Percentiles rank a stretch among this genome's conserved stretches.
Conservation (phyloP, 1,140 invertebrate species). For the Dinoponera quadriceps region DNA sequence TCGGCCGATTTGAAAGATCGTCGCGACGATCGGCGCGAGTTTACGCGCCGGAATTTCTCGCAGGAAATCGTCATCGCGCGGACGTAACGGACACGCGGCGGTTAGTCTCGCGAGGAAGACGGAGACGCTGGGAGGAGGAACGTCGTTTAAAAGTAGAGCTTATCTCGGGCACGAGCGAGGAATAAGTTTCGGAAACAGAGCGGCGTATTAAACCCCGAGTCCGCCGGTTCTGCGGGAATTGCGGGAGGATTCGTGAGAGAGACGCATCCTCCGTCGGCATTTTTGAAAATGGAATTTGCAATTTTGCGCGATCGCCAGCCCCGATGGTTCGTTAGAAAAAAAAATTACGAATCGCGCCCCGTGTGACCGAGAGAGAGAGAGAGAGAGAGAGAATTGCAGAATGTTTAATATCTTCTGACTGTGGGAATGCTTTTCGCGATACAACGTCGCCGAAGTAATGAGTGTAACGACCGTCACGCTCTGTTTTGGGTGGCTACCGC, state of each 20-base stretch:
- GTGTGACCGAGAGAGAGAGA: too few relatives aligned
- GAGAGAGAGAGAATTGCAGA: conserved; percentile 12
- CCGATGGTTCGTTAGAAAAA: conserved; percentile 25
- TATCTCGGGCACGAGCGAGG: too few relatives aligned
- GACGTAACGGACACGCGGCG: not conserved
- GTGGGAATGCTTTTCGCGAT: conserved; percentile 46
- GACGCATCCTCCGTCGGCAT: conserved; percentile 3
- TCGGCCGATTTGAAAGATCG: too few relatives aligned
- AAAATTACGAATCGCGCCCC: conserved; percentile 30
- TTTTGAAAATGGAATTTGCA: conserved; percentile 5
- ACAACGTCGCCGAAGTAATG: conserved; percentile 37
- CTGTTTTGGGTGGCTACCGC: conserved; percentile 40
- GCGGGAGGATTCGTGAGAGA: not conserved
- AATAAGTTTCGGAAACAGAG: too few relatives aligned
- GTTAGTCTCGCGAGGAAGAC: not conserved
- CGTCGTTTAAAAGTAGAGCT: too few relatives aligned
- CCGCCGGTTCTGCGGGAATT: conserved; percentile 7
- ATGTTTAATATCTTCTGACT: conserved; percentile 55
- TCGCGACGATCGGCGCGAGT: too few relatives aligned
- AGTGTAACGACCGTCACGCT: conserved; percentile 35
- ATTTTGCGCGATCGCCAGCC: not conserved
- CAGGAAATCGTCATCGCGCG: too few relatives aligned
- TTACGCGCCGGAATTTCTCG: too few relatives aligned
- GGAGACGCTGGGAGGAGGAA: too few relatives aligned
- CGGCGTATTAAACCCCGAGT: conserved; percentile 13